A percentile compares a stretch with the other conserved stretches of the same genome.
Evolutionary conservation across 2,888 invertebrate species (phyloP).

Genomic region (Temnothorax ravouxi): DNA sequence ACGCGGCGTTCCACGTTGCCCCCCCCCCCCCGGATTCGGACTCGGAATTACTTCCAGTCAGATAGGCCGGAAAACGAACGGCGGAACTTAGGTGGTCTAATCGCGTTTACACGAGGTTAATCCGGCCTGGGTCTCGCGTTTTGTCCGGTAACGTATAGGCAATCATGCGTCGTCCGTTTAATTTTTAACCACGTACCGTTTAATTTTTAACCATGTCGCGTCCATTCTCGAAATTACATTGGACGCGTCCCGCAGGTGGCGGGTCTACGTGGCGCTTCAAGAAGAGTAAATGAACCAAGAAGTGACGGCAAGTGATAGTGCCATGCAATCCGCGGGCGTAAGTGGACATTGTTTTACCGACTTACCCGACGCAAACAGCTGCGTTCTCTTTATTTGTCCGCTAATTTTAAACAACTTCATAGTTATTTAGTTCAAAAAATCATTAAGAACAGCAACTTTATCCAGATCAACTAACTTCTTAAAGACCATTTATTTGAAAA

Average conservation of each 20-base stretch:
- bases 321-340: conserved; percentile 31
- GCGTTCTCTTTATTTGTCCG: neutral
- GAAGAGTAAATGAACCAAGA: neutral
- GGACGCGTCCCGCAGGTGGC: conserved; percentile 36
- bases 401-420: neutral
- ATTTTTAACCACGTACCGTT: conserved; percentile 71
- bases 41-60: conserved; percentile 63
- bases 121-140: conserved; percentile 8
- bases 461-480: neutral
- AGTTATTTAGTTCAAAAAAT: neutral
- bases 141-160: conserved; percentile 47
- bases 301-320: neutral
- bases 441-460: neutral
- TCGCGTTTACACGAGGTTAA: conserved; percentile 64
- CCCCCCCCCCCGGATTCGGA: conserved; percentile 45
- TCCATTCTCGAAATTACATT: conserved; percentile 70
- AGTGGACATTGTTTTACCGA: neutral
- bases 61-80: conserved; percentile 48
- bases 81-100: conserved; percentile 55
- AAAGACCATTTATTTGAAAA: neutral
- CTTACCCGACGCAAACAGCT: neutral
- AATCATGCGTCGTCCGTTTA: conserved; percentile 69
- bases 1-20: conserved; percentile 57
- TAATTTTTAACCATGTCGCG: neutral
- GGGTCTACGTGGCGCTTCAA: neutral